Evolutionary conservation across 2,888 invertebrate species (phyloP).

Genomic region (Antitype chi): DNA sequence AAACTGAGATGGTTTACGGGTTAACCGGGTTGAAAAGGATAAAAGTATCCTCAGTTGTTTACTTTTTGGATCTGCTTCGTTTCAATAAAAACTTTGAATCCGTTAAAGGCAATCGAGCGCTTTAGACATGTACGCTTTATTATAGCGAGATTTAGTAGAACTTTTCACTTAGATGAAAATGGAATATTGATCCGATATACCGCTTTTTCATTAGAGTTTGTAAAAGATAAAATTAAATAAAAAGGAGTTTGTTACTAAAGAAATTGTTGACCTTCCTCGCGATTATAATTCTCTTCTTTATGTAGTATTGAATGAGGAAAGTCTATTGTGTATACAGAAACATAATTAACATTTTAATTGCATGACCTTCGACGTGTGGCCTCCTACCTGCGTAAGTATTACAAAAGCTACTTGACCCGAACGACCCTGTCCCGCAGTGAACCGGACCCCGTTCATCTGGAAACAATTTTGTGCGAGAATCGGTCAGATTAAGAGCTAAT

Average conservation of each 20-base stretch:
- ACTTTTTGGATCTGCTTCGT: constrained; percentile 84
- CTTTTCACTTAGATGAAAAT: constrained; percentile 69
- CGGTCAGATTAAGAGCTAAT: constrained; percentile 84
- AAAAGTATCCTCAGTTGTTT: constrained; percentile 87
- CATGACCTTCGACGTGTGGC: constrained; percentile 29
- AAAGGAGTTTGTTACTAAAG: constrained; percentile 29
- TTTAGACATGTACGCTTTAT: constrained; percentile 74
- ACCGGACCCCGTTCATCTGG: constrained; percentile 68
- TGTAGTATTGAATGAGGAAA: constrained; percentile 6
- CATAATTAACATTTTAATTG: constrained; percentile 51
- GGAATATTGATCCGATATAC: constrained; percentile 64
- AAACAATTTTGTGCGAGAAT: constrained; percentile 81
- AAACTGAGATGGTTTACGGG: constrained; percentile 91
- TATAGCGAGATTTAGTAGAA: constrained; percentile 68
- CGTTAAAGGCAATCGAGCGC: constrained; percentile 79
- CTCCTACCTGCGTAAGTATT: constrained; percentile 55
- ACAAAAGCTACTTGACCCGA: constrained; percentile 69
- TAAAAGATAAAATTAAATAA: constrained; percentile 42
- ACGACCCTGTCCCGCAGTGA: constrained; percentile 56
- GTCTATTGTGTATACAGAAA: constrained; percentile 12
- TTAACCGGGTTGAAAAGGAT: constrained; percentile 89
- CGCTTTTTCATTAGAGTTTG: constrained; percentile 63
- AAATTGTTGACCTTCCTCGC: constrained; percentile 34
- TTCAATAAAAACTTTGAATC: constrained; percentile 87
- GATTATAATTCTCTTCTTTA: constrained; percentile 11